phyloP scores from a whole-genome alignment of 2,113 vertebrate species.

The Marmota monax region DNA sequence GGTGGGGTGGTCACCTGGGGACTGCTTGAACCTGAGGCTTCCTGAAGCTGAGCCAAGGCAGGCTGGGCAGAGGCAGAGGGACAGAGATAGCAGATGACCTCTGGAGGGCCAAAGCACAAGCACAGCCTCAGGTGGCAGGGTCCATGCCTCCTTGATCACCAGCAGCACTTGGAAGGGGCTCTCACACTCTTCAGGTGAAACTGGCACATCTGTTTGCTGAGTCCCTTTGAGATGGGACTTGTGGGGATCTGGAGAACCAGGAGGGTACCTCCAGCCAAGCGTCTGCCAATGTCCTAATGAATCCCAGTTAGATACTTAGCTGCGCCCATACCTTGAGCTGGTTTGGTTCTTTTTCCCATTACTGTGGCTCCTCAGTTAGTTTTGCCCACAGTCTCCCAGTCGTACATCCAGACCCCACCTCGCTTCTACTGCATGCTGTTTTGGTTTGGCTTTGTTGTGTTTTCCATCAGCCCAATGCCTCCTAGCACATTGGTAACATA shows the following conservation, averaged over 20 bases:
- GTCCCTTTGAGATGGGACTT: neutral
- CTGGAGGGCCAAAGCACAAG: slow-evolving; percentile 93
- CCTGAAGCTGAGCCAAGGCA: slow-evolving; percentile 59
- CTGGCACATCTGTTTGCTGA: slow-evolving; percentile 91
- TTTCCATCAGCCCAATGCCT: slow-evolving; percentile 94
- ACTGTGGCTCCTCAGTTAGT: slow-evolving; percentile 94
- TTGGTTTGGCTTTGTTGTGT: slow-evolving; percentile 88
- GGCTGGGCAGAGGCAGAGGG: slow-evolving; percentile 59
- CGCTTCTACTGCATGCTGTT: slow-evolving; percentile 97
- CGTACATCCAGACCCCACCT: slow-evolving; percentile 94
- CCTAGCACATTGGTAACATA: slow-evolving; percentile 96
- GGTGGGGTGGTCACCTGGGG: slow-evolving; percentile 75
- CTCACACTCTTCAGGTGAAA: slow-evolving; percentile 93
- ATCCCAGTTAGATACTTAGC: slow-evolving; percentile 94
- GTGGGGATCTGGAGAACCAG: neutral
- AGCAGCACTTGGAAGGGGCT: slow-evolving; percentile 92
- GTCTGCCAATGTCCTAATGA: slow-evolving; percentile 94
- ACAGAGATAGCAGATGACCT: slow-evolving; percentile 84
- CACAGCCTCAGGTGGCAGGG: slow-evolving; percentile 92
- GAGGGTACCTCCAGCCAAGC: slow-evolving; percentile 87
- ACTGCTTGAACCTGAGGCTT: slow-evolving; percentile 80
- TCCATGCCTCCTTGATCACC: slow-evolving; percentile 93
- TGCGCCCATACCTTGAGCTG: slow-evolving; percentile 95
- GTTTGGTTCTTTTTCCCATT: slow-evolving; percentile 93
- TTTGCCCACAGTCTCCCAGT: slow-evolving; percentile 95